These are phyloP conservation scores for Oostethus manadensis DNA, from an alignment of 2,113 vertebrate species.

Conservation along the genomic window DNA sequence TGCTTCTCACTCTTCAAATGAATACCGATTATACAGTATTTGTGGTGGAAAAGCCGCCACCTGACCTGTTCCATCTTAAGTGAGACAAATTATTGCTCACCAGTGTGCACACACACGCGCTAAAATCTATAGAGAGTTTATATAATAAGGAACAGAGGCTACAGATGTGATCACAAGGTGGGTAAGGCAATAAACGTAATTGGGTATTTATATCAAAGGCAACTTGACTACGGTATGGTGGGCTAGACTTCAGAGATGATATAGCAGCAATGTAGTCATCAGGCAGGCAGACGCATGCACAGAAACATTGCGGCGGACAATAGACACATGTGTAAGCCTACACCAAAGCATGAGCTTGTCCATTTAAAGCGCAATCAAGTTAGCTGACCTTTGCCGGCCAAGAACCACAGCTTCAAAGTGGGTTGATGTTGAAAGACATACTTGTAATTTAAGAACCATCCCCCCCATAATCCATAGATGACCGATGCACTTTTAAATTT, in stretches of 20 bases:
- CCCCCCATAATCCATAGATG: neutral
- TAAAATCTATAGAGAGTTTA: constrained; percentile 30
- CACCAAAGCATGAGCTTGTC: constrained; percentile 10
- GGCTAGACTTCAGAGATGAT: too few species aligned
- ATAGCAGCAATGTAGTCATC: constrained; percentile 1
- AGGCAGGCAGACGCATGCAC: constrained; percentile 5
- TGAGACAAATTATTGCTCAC: constrained; percentile 27
- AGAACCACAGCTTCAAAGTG: constrained; percentile 5
- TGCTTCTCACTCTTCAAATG: neutral
- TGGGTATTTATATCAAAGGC: neutral
- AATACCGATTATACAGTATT: neutral
- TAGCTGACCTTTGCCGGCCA: constrained; percentile 18
- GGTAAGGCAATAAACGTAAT: neutral
- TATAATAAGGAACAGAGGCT: constrained; percentile 30
- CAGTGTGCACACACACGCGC: constrained; percentile 13
- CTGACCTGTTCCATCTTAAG: constrained; percentile 22
- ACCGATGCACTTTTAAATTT: constrained; percentile 5
- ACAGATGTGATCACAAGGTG: constrained; percentile 7
- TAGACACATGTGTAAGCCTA: neutral
- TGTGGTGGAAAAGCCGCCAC: neutral
- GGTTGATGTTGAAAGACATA: constrained; percentile 17
- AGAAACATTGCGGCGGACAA: neutral
- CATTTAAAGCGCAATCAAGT: constrained; percentile 21
- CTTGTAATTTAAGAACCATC: constrained; percentile 31
- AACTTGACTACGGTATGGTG: neutral